Conservation (phyloP, 2,888 invertebrate species). For the Branchipolynoe longqiensis region DNA sequence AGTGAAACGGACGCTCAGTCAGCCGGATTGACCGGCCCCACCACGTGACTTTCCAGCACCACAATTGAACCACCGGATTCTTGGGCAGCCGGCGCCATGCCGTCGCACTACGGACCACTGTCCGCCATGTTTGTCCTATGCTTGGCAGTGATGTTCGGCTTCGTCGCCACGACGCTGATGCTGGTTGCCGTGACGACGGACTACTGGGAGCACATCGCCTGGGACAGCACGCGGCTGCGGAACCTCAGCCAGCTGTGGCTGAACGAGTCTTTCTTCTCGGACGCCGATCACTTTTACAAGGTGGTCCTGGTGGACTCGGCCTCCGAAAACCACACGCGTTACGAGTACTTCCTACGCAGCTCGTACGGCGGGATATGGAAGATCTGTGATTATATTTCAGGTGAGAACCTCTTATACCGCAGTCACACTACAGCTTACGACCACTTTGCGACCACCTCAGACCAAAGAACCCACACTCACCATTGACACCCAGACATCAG, state of each 20-base stretch:
- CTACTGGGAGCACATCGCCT: conserved; percentile 62
- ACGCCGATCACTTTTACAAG: conserved; percentile 32
- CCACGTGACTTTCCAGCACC: too few relatives aligned
- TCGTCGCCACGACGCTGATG: conserved; percentile 58
- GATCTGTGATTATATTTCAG: conserved; percentile 63
- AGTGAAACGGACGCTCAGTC: too few relatives aligned
- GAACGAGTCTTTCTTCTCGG: conserved; percentile 35
- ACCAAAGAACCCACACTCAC: neutral
- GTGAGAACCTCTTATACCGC: too few relatives aligned
- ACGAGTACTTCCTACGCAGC: conserved; percentile 50
- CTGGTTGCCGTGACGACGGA: conserved; percentile 63
- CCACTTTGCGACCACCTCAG: neutral
- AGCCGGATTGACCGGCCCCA: too few relatives aligned
- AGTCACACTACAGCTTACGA: too few relatives aligned
- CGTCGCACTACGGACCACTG: neutral
- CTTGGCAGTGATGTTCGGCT: neutral
- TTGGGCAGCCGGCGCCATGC: neutral
- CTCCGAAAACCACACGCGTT: neutral
- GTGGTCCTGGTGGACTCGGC: conserved; percentile 10
- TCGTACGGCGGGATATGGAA: conserved; percentile 64
- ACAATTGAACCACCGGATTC: too few relatives aligned
- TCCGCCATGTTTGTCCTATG: conserved; percentile 14
- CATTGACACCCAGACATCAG: too few relatives aligned
- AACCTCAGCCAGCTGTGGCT: conserved; percentile 1
- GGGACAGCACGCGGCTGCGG: neutral